A percentile compares a stretch with the other conserved stretches of the same genome.
phyloP scores from a whole-genome alignment of 2,113 vertebrate species.

The Agapornis roseicollis region DNA sequence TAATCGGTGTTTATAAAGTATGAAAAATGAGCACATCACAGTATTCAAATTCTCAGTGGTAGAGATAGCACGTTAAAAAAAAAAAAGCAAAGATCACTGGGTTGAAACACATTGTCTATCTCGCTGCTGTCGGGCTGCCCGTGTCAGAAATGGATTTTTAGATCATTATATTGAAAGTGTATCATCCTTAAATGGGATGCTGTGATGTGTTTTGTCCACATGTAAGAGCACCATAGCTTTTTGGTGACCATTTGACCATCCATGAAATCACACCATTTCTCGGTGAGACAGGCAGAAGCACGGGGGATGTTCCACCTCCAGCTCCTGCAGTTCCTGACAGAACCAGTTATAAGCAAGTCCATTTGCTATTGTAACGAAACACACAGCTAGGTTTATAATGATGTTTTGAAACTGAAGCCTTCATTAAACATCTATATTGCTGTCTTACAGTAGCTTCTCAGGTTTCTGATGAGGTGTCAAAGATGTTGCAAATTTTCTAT shows the following conservation, averaged over 20 bases:
- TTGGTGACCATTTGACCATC: accelerated
- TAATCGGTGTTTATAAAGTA: not conserved
- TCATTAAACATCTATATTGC: not conserved
- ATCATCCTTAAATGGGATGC: too few relatives aligned
- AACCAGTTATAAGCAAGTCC: not conserved
- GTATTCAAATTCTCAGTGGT: not conserved
- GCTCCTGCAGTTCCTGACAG: not conserved
- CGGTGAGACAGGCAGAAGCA: not conserved
- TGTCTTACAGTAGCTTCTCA: not conserved
- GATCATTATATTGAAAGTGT: not conserved
- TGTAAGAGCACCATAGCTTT: too few relatives aligned
- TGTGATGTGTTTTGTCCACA: accelerated
- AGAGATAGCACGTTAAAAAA: not conserved
- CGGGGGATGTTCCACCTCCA: not conserved
- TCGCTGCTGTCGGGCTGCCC: not conserved
- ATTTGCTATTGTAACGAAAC: not conserved
- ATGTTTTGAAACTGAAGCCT: not conserved
- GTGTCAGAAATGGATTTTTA: not conserved
- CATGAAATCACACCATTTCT: too few relatives aligned
- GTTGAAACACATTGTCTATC: not conserved
- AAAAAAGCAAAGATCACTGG: not conserved
- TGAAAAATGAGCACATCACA: accelerated
- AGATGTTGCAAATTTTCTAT: not conserved
- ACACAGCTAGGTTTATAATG: not conserved
- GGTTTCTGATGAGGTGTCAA: not conserved